phyloP scores from a whole-genome alignment of 2,797 vertebrate genomes.

The Parauchenoglanis punctatus region DNA sequence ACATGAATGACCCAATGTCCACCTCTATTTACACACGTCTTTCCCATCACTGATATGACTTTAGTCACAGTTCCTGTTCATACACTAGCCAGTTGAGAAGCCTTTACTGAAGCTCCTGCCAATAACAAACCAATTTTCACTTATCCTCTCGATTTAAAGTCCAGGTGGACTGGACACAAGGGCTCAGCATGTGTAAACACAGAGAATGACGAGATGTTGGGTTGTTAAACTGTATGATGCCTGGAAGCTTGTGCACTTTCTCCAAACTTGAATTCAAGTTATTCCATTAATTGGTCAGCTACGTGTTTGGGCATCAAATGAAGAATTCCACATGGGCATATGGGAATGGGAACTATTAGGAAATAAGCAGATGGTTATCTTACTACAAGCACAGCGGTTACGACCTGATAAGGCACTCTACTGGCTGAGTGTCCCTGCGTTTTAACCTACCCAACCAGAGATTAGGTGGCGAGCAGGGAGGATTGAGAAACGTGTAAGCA shows the following conservation, averaged over 20 bases:
- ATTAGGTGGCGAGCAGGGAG: constrained; percentile 62
- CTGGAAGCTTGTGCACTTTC: neutral
- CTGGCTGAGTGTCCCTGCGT: neutral
- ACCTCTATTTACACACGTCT: neutral
- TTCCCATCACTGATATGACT: neutral
- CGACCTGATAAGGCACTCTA: neutral
- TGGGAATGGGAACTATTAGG: neutral
- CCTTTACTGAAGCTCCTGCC: neutral
- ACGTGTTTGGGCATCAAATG: neutral
- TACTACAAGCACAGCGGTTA: neutral
- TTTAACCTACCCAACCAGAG: constrained; percentile 76
- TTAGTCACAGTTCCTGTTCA: no score
- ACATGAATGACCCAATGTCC: neutral
- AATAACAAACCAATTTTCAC: neutral
- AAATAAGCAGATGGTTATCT: neutral
- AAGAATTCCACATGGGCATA: neutral
- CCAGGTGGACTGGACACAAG: neutral
- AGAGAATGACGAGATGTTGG: neutral
- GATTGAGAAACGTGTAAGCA: constrained; percentile 59
- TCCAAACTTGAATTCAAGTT: neutral
- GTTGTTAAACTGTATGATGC: neutral
- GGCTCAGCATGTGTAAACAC: neutral
- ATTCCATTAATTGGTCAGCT: neutral
- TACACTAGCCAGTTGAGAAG: neutral
- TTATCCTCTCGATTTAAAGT: neutral